Percentiles rank a stretch among this genome's conserved stretches.
phyloP scores from a whole-genome alignment of 1,140 invertebrate species.

The Ericerus pela region DNA sequence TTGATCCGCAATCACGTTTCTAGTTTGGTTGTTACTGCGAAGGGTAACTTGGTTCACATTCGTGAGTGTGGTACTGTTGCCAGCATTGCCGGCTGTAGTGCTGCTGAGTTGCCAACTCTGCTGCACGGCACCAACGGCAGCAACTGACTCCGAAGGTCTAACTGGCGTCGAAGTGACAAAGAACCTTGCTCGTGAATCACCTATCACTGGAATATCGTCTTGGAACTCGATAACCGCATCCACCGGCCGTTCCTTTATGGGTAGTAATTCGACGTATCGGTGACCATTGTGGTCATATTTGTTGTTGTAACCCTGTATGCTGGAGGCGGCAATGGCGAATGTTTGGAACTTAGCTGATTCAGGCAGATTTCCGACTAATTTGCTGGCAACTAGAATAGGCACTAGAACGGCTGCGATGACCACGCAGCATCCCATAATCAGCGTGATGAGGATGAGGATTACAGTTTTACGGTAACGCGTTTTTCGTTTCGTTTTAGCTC shows the following conservation, averaged over 20 bases:
- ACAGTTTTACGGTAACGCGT: constrained; percentile 11
- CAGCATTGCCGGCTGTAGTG: no score
- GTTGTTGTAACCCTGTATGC: constrained; percentile 4
- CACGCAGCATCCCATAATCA: constrained; percentile 16
- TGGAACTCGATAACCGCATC: constrained; percentile 14
- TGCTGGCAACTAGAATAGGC: constrained; percentile 14
- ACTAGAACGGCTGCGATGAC: constrained; percentile 17
- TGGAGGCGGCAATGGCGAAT: constrained; percentile 16
- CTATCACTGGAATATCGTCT: neutral
- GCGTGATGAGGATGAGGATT: constrained; percentile 11
- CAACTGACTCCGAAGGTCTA: no score
- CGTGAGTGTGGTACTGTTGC: no score
- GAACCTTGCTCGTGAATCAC: neutral
- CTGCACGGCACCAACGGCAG: no score
- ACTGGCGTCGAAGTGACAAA: no score
- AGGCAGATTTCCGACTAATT: constrained; percentile 13
- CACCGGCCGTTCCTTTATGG: constrained; percentile 14
- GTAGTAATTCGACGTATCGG: constrained; percentile 15
- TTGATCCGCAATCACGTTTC: no score
- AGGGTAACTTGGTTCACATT: no score
- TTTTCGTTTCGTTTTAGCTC: constrained; percentile 5
- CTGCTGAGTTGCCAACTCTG: no score
- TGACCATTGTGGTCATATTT: constrained; percentile 15
- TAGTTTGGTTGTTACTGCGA: no score
- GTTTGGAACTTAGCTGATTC: constrained; percentile 15